A percentile compares a stretch with the other conserved stretches of the same genome.
Evolutionary conservation across 2,113 vertebrate species (phyloP).

Genomic region (Xyrauchen texanus): DNA sequence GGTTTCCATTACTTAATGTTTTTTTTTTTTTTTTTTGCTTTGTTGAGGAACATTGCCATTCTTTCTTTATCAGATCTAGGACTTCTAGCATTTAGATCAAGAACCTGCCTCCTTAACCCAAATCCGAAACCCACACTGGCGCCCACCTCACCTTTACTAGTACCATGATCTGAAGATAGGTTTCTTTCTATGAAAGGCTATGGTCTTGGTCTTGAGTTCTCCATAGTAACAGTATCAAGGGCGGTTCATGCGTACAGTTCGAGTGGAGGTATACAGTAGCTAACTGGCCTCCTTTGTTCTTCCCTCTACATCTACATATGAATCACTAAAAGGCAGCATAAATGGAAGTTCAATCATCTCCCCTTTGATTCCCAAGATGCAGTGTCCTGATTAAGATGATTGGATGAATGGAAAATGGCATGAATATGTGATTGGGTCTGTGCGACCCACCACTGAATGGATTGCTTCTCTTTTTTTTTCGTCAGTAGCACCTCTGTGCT

Average conservation of each 20-base stretch:
- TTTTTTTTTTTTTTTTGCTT: no score
- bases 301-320: constrained; percentile 50
- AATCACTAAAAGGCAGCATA: constrained; percentile 50
- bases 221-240: constrained; percentile 46
- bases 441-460: constrained; percentile 38
- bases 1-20: no score
- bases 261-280: constrained; percentile 39
- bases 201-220: constrained; percentile 33
- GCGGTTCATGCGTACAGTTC: constrained; percentile 36
- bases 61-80: no score
- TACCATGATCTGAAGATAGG: constrained; percentile 27
- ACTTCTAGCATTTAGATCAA: no score
- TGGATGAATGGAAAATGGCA: constrained; percentile 48
- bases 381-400: constrained; percentile 60
- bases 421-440: constrained; percentile 54
- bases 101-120: neutral
- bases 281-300: constrained; percentile 16
- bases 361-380: constrained; percentile 53
- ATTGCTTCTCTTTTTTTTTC: neutral
- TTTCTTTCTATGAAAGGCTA: constrained; percentile 49
- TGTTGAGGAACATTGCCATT: no score
- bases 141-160: constrained; percentile 18
- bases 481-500: constrained; percentile 43
- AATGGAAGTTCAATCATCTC: constrained; percentile 55
- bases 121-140: neutral